Percentiles rank a stretch among this genome's conserved stretches.
Evolutionary conservation across 2,797 vertebrate species (phyloP).

Genomic region (Cryptoprocta ferox): DNA sequence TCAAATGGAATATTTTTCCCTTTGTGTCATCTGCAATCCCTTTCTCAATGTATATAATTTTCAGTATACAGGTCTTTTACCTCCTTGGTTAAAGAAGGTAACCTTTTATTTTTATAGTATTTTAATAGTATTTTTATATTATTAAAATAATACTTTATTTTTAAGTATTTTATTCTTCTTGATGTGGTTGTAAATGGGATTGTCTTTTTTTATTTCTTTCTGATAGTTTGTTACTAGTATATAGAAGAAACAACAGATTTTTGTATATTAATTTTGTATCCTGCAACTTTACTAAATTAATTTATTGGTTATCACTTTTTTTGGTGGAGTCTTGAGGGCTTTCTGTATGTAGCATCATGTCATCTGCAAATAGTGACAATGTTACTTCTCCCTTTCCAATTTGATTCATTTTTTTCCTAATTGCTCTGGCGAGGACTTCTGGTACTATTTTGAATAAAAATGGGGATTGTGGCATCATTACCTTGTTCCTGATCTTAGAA

Average conservation of each 20-base stretch:
- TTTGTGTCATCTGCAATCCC: neutral
- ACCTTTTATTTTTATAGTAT: no score
- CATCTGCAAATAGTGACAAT: neutral
- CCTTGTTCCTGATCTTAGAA: neutral
- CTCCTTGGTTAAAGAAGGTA: neutral
- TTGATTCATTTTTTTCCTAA: neutral
- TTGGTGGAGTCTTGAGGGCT: neutral
- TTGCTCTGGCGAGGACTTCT: neutral
- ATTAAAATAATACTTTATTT: neutral
- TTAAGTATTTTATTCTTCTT: neutral
- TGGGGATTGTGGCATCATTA: neutral
- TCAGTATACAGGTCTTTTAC: neutral
- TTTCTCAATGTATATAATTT: neutral
- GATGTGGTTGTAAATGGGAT: neutral
- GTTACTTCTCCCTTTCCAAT: neutral
- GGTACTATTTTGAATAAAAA: neutral
- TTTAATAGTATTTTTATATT: no score
- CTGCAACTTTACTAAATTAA: neutral
- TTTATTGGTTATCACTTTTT: neutral
- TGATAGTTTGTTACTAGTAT: neutral
- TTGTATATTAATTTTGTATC: neutral
- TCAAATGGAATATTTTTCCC: neutral
- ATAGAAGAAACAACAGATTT: neutral
- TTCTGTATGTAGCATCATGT: neutral
- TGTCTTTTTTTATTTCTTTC: neutral